Conservation (phyloP, 2,888 invertebrate genomes). For the Muschampia plurimacula region DNA sequence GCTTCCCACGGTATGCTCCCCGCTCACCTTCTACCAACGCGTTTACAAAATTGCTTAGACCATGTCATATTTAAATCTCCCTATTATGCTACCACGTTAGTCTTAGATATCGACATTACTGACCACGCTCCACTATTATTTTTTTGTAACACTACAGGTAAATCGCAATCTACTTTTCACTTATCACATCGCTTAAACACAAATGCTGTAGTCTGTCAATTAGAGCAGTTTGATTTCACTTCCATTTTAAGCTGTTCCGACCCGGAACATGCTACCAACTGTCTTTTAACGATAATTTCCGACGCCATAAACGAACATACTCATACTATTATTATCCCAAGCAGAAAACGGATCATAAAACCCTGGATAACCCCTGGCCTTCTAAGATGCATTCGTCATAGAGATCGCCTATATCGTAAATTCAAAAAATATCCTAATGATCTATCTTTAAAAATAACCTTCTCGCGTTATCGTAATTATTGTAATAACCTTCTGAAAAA, state of each 20-base stretch:
- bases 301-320: background rate
- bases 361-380: conserved; percentile 6
- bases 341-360: background rate
- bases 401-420: background rate
- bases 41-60: background rate
- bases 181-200: background rate
- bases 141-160: background rate
- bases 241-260: background rate
- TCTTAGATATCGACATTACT: background rate
- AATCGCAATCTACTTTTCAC: background rate
- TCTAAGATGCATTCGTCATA: background rate
- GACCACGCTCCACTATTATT: background rate
- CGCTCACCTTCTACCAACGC: background rate
- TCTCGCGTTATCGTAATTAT: background rate
- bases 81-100: background rate
- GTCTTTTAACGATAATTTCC: background rate
- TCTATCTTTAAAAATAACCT: background rate
- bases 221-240: background rate
- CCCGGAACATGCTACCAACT: background rate
- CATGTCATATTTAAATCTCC: background rate
- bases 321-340: background rate
- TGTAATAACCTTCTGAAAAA: background rate
- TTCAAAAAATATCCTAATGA: background rate
- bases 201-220: background rate
- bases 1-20: background rate